Evolutionary conservation across 2,888 invertebrate species (phyloP).

Genomic region (Zelleria hepariella): DNA sequence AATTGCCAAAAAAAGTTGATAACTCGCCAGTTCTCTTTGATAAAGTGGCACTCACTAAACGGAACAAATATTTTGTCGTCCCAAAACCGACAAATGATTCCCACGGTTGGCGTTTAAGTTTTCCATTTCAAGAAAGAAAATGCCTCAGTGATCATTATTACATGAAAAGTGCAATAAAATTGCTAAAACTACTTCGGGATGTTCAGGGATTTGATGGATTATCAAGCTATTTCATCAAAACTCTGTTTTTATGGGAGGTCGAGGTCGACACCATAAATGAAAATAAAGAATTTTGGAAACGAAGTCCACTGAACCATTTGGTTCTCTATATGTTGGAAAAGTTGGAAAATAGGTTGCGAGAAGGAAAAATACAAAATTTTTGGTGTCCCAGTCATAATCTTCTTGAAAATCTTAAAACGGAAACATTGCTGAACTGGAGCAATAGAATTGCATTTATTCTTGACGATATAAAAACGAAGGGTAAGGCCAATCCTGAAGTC

Average conservation of each 20-base stretch:
- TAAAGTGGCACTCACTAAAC: conserved; percentile 22
- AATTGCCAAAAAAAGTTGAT: conserved; percentile 29
- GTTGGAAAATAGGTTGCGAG: conserved; percentile 27
- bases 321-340: conserved; percentile 39
- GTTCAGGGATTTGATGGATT: conserved; percentile 38
- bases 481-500: conserved; percentile 21
- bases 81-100: conserved; percentile 40
- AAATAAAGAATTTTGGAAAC: conserved; percentile 32
- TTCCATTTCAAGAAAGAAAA: conserved; percentile 42
- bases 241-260: conserved; percentile 44
- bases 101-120: conserved; percentile 42
- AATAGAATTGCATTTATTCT: conserved; percentile 32
- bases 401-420: conserved; percentile 31
- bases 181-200: conserved; percentile 41
- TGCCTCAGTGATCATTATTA: conserved; percentile 33
- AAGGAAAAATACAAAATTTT: conserved; percentile 31
- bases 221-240: conserved; percentile 49
- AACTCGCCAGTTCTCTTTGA: conserved; percentile 29
- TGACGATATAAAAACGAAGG: conserved; percentile 20
- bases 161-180: conserved; percentile 37
- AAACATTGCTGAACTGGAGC: conserved; percentile 38
- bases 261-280: conserved; percentile 11
- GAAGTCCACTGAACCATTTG: conserved; percentile 31
- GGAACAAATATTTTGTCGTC: conserved; percentile 36
- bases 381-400: conserved; percentile 43